Base-by-base conservation (phyloP, 1,140 invertebrate genomes). In the Plectrocnemia conspersa region DNA sequence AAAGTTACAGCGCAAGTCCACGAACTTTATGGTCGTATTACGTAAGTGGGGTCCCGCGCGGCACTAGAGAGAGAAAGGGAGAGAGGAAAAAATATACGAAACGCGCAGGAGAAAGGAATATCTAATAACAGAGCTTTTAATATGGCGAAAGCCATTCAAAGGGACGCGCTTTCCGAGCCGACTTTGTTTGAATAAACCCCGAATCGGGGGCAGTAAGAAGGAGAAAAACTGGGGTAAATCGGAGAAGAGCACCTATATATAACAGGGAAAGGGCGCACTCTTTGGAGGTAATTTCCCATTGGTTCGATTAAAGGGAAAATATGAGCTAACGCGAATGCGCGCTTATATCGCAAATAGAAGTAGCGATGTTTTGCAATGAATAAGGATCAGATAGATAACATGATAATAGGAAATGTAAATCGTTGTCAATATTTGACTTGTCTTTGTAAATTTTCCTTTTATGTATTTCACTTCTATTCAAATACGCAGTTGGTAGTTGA, bases 111-210 rank as follows among this genome's bases (percentile, higher is more conserved):
- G 33, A 50, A 24, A 38, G 47, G 40, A 50, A 50, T 27, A 50
- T 50, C 33, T 50, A 50, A 50, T 50, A 50, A 50, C 33, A 9
- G 47, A 50, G 33, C 47, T 38, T 50, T 50, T 50, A 50, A 50
- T 50, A 50, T 50, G 35, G 47, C 33, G 11, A 5, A 13, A n/a
- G 15, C 45, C 11, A 33, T 47, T 47, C 27, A 47, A 33, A 46
- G 42, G 10, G 23, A 13, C 42, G 19, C 18, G n/a, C 27, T 13
- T 21, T 19, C 16, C 13, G 23, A 22, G 25, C 29, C 29, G 29
- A 27, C 33, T 48, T 48, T 48, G 46, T 48, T 48, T 35, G 46
- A 48, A 16, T 38, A 38, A 38, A 10, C 35, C 11, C 10, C 18
- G 35, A 16, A 38, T n/a, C n/a, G n/a, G n/a, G n/a, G n/a, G n/a